Base-by-base conservation (phyloP, 92 coral and sea anemone species). In the Umimayanthus kanabou region DNA sequence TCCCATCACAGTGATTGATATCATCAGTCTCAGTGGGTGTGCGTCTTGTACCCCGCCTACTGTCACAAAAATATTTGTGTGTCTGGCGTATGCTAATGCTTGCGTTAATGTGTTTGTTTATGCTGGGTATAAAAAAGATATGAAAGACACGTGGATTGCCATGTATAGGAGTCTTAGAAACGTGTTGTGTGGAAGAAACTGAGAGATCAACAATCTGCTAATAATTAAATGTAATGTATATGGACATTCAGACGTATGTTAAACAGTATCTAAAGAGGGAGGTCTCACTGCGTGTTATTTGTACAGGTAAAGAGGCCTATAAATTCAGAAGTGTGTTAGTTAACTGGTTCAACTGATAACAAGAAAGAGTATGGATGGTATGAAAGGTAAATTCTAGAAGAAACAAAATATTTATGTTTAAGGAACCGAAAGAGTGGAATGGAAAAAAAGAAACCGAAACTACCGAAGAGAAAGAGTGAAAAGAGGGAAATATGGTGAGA, bases 21-120 rank as follows among this genome's bases (percentile, higher is more conserved):
- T 96, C 5, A 80, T 96, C 43, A 90, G 90, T 29, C 83, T 94
- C 39, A 65, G 92, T 80, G 96, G 98, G 71, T 92, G 92, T 14
- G 88, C 94, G 3, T 77, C 88, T 2, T 87, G 92, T 74, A 84
- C 93, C 6, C 98, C 98, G 18, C 91, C 95, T 9, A 89, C 91
- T 37, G 78, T 94, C 28, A 89, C 89, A 26, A 94, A 95, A 86
- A 89, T 96, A 4, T 90, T 97, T 39, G 98, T 95, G 42, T 94
- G 93, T 53, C 90, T 96, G 94, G 98, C 95, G 29, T 96, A 96
- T 40, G 90, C 95, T 0, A 96, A 96, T 81, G 95, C 98, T 15
- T 96, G 98, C 67, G 92, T 96, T 1, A 96, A 96, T 49, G 96
- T 95, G 82, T 96, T 95, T 83, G 90, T 96, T 25, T 96, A 94